Conservation (phyloP, 2,113 vertebrate species). For the Motacilla alba region DNA sequence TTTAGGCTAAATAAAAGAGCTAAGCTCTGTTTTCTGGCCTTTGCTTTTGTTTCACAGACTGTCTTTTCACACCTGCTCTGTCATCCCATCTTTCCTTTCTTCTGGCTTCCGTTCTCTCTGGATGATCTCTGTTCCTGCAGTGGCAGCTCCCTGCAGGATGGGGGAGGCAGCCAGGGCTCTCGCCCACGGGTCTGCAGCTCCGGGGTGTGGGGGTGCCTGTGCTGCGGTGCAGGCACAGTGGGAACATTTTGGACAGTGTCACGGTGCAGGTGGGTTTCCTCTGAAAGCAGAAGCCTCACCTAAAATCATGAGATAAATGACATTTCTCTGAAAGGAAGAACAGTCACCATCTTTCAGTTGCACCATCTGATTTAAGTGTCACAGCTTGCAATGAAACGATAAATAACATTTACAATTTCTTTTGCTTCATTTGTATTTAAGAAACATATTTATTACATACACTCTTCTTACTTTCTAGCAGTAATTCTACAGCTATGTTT, state of each 20-base stretch:
- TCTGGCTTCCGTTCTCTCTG: not conserved
- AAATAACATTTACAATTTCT: not conserved
- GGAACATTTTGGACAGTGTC: not conserved
- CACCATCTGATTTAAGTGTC: not conserved
- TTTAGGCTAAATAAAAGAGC: not conserved
- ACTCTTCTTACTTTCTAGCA: not conserved
- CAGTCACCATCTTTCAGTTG: not conserved
- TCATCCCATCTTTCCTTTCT: not conserved
- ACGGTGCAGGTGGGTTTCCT: not conserved
- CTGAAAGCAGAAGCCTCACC: fast-evolving
- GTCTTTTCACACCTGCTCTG: not conserved
- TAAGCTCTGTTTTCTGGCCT: not conserved
- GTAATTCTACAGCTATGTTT: not conserved
- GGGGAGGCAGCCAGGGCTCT: not conserved
- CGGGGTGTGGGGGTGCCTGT: fast-evolving
- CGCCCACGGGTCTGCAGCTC: not conserved
- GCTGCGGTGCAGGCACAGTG: fast-evolving
- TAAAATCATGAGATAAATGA: not conserved
- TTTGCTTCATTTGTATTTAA: slow-evolving; percentile 1
- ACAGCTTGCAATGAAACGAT: not conserved
- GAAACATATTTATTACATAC: not conserved
- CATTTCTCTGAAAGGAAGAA: not conserved
- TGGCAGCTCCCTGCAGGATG: not conserved
- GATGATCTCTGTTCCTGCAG: not conserved
- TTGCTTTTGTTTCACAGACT: not conserved